phyloP scores from a whole-genome alignment of 2,113 vertebrate genomes.

The Leptosomus discolor region DNA sequence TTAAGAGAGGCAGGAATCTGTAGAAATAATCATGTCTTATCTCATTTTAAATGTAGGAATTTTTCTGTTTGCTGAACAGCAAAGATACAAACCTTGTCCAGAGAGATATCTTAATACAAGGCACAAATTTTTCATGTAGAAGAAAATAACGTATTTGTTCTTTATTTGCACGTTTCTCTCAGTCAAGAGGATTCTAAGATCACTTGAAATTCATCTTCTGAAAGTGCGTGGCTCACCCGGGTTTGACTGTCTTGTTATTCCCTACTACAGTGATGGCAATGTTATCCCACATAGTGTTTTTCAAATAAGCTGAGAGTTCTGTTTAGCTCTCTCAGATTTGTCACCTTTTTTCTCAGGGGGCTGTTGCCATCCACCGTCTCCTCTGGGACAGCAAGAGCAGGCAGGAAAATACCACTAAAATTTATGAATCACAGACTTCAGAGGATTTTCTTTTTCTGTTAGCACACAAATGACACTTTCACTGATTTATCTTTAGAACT shows the following conservation, averaged over 20 bases:
- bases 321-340: neutral
- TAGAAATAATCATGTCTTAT: neutral
- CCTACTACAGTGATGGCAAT: neutral
- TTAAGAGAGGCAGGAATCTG: neutral
- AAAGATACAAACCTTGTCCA: neutral
- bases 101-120: neutral
- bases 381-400: neutral
- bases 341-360: neutral
- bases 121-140: neutral
- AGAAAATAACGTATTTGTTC: neutral
- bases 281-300: neutral
- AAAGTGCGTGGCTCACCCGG: neutral
- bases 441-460: neutral
- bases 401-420: neutral
- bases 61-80: neutral
- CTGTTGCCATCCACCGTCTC: neutral
- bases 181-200: neutral
- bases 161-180: neutral
- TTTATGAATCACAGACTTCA: neutral
- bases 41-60: neutral
- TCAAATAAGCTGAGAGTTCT: neutral
- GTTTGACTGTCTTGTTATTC: neutral
- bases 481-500: neutral
- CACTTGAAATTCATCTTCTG: neutral
- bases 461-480: neutral